Base-by-base conservation (phyloP, 2,888 invertebrate genomes). In the Carabus problematicus region DNA sequence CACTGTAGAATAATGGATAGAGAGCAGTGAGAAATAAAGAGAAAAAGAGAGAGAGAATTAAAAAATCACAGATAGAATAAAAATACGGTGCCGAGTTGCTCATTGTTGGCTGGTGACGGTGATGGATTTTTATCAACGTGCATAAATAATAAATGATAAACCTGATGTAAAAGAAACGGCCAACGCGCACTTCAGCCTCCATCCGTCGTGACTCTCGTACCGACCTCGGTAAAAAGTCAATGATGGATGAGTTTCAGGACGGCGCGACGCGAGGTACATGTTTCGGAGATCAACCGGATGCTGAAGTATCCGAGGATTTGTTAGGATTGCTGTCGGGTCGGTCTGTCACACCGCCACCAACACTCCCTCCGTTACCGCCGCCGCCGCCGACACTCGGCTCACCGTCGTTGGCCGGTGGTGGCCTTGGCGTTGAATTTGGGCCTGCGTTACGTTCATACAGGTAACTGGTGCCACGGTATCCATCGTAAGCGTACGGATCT, bases 381-480 rank as follows among this genome's bases (percentile, higher is more conserved):
- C 29, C 29, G 6, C 6, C 6, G 2, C 29, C 29, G 6, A 2
- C 29, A 29, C 3, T 29, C 11, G 39, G 43, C 8, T 82, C 82
- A 49, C 74, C 73, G 61, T 78, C 76, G 60, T 75, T 72, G 52
- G 76, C 58, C 29, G 72, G 76, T 47, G 78, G 74, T 18, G 80
- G 77, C 19, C 82, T 81, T 6, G 76, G 73, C 52, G 79, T 79
- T 69, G 81, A 81, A 7, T 79, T 80, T 14, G 78, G 81, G 76
- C 74, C 83, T 77, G 77, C 85, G 76, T 85, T 81, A 45, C 87
- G 81, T 68, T 85, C 84, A 73, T 85, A 86, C 70, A 87, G 79
- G 74, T 87, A 87, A 74, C 84, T 86, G 9, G 85, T 87, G 29
- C 82, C 84, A 3, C 80, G 75, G 72, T 79, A 79, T 29, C 76